phyloP scores from a whole-genome alignment of 2,113 vertebrate species.

The Sakesphorus luctuosus region DNA sequence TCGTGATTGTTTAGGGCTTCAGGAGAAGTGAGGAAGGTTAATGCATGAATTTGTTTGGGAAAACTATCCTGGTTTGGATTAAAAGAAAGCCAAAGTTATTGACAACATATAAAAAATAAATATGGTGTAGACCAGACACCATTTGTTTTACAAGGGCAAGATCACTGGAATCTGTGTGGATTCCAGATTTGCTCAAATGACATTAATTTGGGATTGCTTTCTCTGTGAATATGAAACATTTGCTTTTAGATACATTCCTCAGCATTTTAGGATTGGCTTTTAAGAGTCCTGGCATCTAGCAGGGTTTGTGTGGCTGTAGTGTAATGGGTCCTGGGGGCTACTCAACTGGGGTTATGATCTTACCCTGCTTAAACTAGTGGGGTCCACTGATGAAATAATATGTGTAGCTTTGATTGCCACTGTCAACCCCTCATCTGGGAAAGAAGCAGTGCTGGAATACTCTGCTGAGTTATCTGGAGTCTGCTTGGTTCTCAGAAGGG shows the following conservation, averaged over 20 bases:
- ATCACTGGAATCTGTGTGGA: neutral
- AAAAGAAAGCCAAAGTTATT: neutral
- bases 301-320: neutral
- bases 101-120: neutral
- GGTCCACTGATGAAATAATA: neutral
- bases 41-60: neutral
- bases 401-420: neutral
- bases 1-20: neutral
- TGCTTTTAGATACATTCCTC: neutral
- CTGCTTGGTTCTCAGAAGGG: neutral
- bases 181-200: neutral
- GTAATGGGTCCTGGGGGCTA: neutral
- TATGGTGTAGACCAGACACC: neutral
- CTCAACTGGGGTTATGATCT: neutral
- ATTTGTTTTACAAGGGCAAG: neutral
- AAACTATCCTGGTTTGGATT: neutral
- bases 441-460: neutral
- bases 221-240: neutral
- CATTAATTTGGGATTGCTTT: neutral
- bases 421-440: neutral
- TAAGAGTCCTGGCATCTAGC: neutral
- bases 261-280: neutral
- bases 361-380: neutral
- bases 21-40: neutral
- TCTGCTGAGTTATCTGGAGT: neutral